Evolutionary conservation across 2,888 invertebrate genomes (phyloP).

Genomic region (Caenorhabditis sp.): DNA sequence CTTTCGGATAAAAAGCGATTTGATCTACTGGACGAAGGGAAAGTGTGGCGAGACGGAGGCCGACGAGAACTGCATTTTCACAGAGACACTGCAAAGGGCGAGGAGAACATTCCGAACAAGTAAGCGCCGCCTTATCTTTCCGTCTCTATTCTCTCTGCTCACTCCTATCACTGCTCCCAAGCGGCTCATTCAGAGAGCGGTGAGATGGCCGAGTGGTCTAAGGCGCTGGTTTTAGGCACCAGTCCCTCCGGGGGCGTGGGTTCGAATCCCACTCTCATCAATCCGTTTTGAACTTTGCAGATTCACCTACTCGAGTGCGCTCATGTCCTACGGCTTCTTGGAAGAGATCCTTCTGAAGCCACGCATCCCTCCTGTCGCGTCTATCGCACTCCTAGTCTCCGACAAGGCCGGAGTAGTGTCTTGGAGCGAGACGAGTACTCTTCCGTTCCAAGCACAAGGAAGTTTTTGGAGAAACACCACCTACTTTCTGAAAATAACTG

Average conservation of each 20-base stretch:
- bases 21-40: constrained; percentile 57
- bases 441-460: constrained; percentile 69
- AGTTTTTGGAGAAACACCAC: constrained; percentile 53
- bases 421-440: constrained; percentile 63
- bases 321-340: constrained; percentile 63
- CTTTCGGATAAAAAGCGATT: constrained; percentile 39
- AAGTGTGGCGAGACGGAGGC: constrained; percentile 62
- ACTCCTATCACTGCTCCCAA: background rate
- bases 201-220: constrained; percentile 88
- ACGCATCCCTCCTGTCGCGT: constrained; percentile 56
- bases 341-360: constrained; percentile 61
- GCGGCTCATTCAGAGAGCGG: background rate
- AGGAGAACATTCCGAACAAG: constrained; percentile 57
- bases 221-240: constrained; percentile 93
- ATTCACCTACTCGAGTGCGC: constrained; percentile 47
- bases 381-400: constrained; percentile 63
- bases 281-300: constrained; percentile 47
- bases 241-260: constrained; percentile 83
- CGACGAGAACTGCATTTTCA: constrained; percentile 58
- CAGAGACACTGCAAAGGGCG: constrained; percentile 61
- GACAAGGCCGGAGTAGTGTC: constrained; percentile 63
- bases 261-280: constrained; percentile 73
- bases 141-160: constrained; percentile 35
- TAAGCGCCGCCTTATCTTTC: constrained; percentile 32
- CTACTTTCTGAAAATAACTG: constrained; percentile 42